Base-by-base conservation (phyloP, 2,113 vertebrate genomes). In the Symphodus melops region DNA sequence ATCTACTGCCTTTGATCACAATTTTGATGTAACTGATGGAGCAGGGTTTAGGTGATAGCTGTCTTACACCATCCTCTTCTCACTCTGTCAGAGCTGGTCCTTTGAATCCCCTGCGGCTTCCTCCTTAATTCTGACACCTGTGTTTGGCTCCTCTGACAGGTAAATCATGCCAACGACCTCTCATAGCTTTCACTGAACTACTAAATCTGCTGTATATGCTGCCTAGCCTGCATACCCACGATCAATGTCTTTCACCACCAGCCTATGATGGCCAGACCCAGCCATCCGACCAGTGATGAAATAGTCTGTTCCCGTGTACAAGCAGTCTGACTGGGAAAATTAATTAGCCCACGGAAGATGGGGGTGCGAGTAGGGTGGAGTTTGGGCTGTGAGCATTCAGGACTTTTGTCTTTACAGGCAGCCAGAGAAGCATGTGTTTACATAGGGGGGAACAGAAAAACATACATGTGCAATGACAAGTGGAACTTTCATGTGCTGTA, bases 71-170 rank as follows among this genome's bases (percentile, higher is more conserved):
- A 65, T 53, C 51, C 42, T 68, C 68, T 19, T 64, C 56, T 48
- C 58, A 58, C 70, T 73, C 63, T 66, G 55, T 83, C 77, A 73
- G 82, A 86, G 77, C 79, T 81, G 72, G 65, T 72, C 36, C 55
- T 75, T 28, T 2, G 33, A 39, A 55, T 79, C 75, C 75, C 71
- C 62, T 21, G 61, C 14, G 3, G 56, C 76, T 61, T 74, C 82
- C 61, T 65, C n/a, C 65, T 82, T 71, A 84, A 69, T 70, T 76
- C 75, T 53, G 78, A 83, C 87, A 83, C 74, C 67, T 86, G 77
- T 46, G 21, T 83, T 59, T 49, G 44, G 37, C 58, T 20, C 39
- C 57, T 71, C 42, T 83, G 75, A 83, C 77, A 83, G 82, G 69
- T 81, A 80, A 65, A 67, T 86, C 71, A 61, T 9, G 14, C 42